phyloP scores from a whole-genome alignment of 2,113 vertebrate genomes.

The Smithornis capensis region DNA sequence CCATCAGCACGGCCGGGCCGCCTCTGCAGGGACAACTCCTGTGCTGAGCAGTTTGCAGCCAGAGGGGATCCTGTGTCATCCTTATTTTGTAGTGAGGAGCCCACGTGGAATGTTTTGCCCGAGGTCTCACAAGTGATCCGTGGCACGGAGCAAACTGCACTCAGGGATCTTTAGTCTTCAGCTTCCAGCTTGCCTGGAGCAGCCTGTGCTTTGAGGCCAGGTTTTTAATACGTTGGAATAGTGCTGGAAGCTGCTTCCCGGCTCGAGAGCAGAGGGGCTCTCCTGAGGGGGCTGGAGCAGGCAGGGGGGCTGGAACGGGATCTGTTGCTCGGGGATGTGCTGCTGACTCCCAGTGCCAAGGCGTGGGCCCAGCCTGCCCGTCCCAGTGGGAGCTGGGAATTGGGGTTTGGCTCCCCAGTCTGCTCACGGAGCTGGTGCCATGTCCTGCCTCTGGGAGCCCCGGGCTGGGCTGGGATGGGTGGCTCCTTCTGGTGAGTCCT shows the following conservation, averaged over 20 bases:
- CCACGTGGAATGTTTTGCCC: fast-evolving
- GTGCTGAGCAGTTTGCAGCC: background rate
- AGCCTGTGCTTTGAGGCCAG: background rate
- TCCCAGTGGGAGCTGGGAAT: background rate
- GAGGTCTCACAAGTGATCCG: background rate
- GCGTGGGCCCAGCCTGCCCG: background rate
- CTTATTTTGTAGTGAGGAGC: background rate
- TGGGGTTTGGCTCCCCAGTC: background rate
- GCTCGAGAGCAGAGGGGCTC: background rate
- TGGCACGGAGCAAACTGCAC: background rate
- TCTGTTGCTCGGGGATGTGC: fast-evolving
- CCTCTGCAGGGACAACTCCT: background rate
- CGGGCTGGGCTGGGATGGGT: background rate
- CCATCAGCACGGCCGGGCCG: fast-evolving
- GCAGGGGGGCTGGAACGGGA: fast-evolving
- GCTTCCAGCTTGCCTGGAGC: background rate
- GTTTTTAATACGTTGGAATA: background rate
- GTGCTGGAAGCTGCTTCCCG: background rate
- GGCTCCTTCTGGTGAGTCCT: background rate
- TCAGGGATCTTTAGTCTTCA: too few species aligned
- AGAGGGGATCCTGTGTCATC: fast-evolving
- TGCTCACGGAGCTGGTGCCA: background rate
- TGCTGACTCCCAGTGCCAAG: fast-evolving
- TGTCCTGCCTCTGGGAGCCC: background rate
- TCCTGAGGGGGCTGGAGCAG: background rate